Percentiles rank a stretch among this genome's conserved stretches.
Evolutionary conservation across 2,888 invertebrate genomes (phyloP).

Genomic region (Boloria selene): DNA sequence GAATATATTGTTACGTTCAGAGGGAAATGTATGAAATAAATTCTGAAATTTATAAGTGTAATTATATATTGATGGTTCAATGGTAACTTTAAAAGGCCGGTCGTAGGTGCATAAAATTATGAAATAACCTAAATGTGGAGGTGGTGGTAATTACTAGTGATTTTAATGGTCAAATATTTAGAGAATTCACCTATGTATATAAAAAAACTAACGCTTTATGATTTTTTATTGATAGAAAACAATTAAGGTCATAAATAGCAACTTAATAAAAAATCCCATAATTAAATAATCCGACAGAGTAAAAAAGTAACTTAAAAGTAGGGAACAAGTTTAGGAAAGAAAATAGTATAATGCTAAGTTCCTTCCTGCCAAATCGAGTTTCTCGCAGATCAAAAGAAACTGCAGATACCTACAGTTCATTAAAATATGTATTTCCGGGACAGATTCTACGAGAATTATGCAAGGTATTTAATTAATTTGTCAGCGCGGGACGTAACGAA

Average conservation of each 20-base stretch:
- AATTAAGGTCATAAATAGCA: neutral
- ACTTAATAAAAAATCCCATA: neutral
- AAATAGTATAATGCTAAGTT: too few relatives aligned
- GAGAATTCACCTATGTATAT: too few relatives aligned
- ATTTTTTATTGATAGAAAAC: neutral
- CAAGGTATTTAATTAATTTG: conserved; percentile 36
- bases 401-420: conserved; percentile 19
- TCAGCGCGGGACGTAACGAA: conserved; percentile 30
- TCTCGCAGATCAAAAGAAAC: conserved; percentile 22
- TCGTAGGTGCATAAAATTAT: neutral
- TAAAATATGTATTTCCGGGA: conserved; percentile 20
- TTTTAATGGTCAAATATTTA: too few relatives aligned
- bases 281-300: neutral
- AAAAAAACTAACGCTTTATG: too few relatives aligned
- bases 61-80: neutral
- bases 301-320: too few relatives aligned
- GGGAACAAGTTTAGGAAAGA: too few relatives aligned
- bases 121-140: too few relatives aligned
- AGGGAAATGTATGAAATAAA: conserved; percentile 8
- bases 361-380: too few relatives aligned
- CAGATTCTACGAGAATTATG: conserved; percentile 23
- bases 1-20: conserved; percentile 19
- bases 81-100: neutral
- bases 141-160: neutral
- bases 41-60: conserved; percentile 3